These are phyloP conservation scores for Hydrotaea cyrtoneurina DNA, from an alignment of 2,888 invertebrate species.

Conservation along the genomic window DNA sequence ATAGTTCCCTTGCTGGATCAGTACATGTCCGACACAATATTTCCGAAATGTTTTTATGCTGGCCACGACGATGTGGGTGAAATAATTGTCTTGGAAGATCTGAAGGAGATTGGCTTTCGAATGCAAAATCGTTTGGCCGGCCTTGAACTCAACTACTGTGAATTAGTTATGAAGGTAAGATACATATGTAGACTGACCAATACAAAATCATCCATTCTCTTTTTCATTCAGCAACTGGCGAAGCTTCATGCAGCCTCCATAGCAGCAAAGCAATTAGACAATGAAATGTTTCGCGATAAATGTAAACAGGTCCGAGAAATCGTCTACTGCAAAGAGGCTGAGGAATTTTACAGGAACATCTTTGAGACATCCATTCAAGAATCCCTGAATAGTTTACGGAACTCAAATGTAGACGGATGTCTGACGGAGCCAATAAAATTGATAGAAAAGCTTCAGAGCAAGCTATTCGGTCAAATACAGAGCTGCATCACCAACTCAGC, in stretches of 20 bases:
- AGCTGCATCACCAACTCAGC: slow-evolving; percentile 70
- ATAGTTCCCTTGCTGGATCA: slow-evolving; percentile 76
- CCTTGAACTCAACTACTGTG: slow-evolving; percentile 75
- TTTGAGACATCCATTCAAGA: slow-evolving; percentile 76
- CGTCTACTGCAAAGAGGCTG: slow-evolving; percentile 77
- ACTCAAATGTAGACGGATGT: slow-evolving; percentile 75
- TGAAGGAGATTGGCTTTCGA: slow-evolving; percentile 73
- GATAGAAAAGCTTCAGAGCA: slow-evolving; percentile 74
- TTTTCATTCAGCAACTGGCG: slow-evolving; percentile 75
- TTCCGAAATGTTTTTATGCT: slow-evolving; percentile 77
- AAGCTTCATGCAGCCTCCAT: slow-evolving; percentile 78
- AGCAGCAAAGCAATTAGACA: slow-evolving; percentile 74
- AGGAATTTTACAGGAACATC: slow-evolving; percentile 75
- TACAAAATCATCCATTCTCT: neutral
- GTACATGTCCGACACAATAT: slow-evolving; percentile 69
- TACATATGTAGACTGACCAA: neutral
- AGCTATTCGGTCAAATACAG: slow-evolving; percentile 73
- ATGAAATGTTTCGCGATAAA: slow-evolving; percentile 70
- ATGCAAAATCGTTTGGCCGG: slow-evolving; percentile 77
- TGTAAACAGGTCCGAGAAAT: slow-evolving; percentile 75
- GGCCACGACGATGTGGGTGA: slow-evolving; percentile 74
- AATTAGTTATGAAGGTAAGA: slow-evolving; percentile 77
- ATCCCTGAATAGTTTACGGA: slow-evolving; percentile 75
- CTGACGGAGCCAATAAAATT: slow-evolving; percentile 74
- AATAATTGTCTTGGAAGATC: slow-evolving; percentile 78